Evolutionary conservation across 2,888 invertebrate species (phyloP), one percentile per base, ranked within the genome.

Genomic region (Tenthredo scrophulariae): DNA sequence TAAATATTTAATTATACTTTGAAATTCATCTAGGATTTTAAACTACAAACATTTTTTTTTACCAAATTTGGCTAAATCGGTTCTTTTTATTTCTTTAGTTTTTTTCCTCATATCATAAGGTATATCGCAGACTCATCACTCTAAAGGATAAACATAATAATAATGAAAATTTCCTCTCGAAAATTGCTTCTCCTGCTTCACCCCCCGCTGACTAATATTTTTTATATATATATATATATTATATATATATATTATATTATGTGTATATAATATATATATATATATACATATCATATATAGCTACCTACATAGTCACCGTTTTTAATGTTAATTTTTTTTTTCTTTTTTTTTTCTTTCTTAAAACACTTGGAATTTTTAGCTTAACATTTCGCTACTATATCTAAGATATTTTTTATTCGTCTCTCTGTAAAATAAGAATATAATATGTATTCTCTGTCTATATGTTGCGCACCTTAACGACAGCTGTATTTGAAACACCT

Each of bases 81-180:
- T n/a, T n/a, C n/a, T n/a, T 33, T 79, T 54, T 82, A 46, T 54
- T 40, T 33, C 33, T 33, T 84, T 58, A 85, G 58, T 86, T 40
- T 75, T 58, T n/a, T 82, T 75, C 50, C 33, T 82, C 70, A 85
- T 84, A 85, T 58, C 72, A 85, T 40, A 84, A 84, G 15, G 33
- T 80, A 43, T n/a, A 79, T 82, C 65, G 72, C 70, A 79, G 84
- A 79, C 72, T 82, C 84, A 79, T 84, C 80, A 86, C 85, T 84
- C 84, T 85, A 85, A 62, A 87, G 70, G 85, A 77, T n/a, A 82
- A 84, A 84, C 79, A 84, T 87, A 75, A 85, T 83, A 84, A 84
- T 80, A 84, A 84, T 87, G 85, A 85, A 86, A 86, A 86, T 88
- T 86, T 87, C 84, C 85, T 85, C 79, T 70, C 37, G 75, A 74